Base-by-base conservation (phyloP, 2,113 vertebrate genomes). In the Raja brachyura region DNA sequence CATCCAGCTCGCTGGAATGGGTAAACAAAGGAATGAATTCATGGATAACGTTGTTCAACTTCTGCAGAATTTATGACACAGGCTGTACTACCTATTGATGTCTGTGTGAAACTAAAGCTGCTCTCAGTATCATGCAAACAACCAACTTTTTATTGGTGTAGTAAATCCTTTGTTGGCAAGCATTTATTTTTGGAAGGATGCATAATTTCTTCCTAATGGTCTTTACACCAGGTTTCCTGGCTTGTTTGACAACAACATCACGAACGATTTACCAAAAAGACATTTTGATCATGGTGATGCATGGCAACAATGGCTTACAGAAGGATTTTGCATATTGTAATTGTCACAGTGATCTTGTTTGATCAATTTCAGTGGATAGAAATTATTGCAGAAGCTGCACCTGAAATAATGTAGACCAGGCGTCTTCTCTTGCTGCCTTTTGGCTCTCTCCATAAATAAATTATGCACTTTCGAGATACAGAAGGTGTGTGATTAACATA, bases 1-100 rank as follows among this genome's bases (percentile, higher is more conserved):
- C 0, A 93, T 98, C 48, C 93, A 0, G 66, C 95, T 98, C 4
- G 2, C 2, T 0, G 97, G 97, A 78, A 94, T 94, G 94, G 90
- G 94, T 0, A 94, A 61, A 14, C 95, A 94, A 0, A 96, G 96
- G 28, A 95, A 95, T 5, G 97, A 97, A 70, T 97, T 96, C 94
- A 95, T 95, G 0, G 95, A 97, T 96, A 99, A 98, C 0, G 96
- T 98, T 85, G 94, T 96, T 48, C 94, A 85, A 13, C 96, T 99
- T 94, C 96, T 99, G 93, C 94, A 11, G 95, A 95, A 93, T 96
- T 98, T 56, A 81, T 68, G 68, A 92, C 33, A 8, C 20, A 14
- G 39, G 68, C 63, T 88, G 83, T 66, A 25, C 4, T 66, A 33
- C 59, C 61, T 86, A 59, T 10, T n/a, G 5, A 14, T 88, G 18